phyloP scores from a whole-genome alignment of 1,140 invertebrate species.

The Drosophila tani region DNA sequence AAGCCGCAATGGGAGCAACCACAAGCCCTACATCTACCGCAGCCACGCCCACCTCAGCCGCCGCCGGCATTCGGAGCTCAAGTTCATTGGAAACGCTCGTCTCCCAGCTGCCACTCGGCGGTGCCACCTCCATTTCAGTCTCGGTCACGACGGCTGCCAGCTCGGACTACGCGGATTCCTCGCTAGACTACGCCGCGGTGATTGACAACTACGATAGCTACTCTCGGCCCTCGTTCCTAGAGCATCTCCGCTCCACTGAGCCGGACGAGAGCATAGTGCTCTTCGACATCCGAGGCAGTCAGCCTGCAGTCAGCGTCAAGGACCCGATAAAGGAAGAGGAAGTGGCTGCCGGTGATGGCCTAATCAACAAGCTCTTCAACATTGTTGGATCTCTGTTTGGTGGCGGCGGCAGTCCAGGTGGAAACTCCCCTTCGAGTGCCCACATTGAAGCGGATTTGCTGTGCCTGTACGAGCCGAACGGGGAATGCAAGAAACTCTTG shows the following conservation, averaged over 20 bases:
- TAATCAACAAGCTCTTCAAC: constrained; percentile 70
- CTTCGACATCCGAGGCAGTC: constrained; percentile 72
- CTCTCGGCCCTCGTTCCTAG: constrained; percentile 54
- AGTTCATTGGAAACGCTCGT: constrained; percentile 76
- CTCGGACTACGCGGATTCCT: constrained; percentile 65
- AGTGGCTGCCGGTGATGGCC: constrained; percentile 31
- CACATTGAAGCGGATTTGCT: constrained; percentile 69
- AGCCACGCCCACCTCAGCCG: constrained; percentile 28
- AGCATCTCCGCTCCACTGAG: constrained; percentile 51
- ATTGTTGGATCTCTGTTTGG: constrained; percentile 77
- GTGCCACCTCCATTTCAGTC: constrained; percentile 44
- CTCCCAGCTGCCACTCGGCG: constrained; percentile 44
- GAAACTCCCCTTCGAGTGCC: constrained; percentile 6
- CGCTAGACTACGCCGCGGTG: constrained; percentile 59
- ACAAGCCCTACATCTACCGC: constrained; percentile 16
- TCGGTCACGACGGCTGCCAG: constrained; percentile 55
- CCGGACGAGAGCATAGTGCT: constrained; percentile 76
- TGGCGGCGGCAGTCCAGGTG: constrained; percentile 12
- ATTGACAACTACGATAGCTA: constrained; percentile 62
- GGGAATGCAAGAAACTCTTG: constrained; percentile 78
- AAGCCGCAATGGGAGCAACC: constrained; percentile 56
- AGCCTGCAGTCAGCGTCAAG: background rate
- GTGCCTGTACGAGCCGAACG: constrained; percentile 68
- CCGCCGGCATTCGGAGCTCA: constrained; percentile 53
- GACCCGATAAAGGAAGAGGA: constrained; percentile 30